Conservation (phyloP, 2,113 vertebrate species). For the Kryptolebias marmoratus region DNA sequence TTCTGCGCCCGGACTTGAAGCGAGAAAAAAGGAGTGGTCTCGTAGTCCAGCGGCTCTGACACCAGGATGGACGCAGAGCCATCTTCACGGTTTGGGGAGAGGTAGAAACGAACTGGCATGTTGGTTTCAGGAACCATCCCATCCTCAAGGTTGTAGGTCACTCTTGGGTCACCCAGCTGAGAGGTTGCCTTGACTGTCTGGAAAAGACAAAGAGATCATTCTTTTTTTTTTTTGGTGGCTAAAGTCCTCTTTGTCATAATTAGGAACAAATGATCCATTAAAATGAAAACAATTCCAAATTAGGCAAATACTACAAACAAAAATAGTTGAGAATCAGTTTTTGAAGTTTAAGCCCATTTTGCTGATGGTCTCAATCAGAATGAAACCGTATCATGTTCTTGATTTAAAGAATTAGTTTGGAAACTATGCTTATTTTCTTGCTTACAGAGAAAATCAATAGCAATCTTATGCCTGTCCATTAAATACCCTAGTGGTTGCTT, state of each 20-base stretch:
- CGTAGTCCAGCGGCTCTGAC: slow-evolving; percentile 88
- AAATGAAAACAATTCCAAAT: not conserved
- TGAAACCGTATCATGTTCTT: not conserved
- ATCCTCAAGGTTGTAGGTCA: slow-evolving; percentile 90
- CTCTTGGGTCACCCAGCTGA: slow-evolving; percentile 86
- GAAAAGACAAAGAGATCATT: not conserved
- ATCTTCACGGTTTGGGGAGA: slow-evolving; percentile 88
- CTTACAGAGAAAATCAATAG: not conserved
- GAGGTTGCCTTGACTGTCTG: slow-evolving; percentile 90
- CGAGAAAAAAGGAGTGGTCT: slow-evolving; percentile 84
- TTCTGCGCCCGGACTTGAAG: slow-evolving; percentile 88
- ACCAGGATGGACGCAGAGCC: slow-evolving; percentile 88
- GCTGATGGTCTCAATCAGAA: not conserved
- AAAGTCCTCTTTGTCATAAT: not conserved
- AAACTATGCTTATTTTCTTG: slow-evolving; percentile 14
- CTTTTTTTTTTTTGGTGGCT: not conserved
- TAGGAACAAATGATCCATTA: not conserved
- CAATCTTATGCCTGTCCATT: slow-evolving; percentile 15
- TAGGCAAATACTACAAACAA: not conserved
- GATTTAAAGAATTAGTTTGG: slow-evolving; percentile 1
- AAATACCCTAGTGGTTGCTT: not conserved
- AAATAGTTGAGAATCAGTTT: not conserved
- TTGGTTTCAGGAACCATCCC: slow-evolving; percentile 89
- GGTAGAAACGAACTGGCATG: slow-evolving; percentile 90
- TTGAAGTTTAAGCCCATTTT: not conserved